Evolutionary conservation across 2,888 invertebrate genomes (phyloP).

Genomic region (Acrobasis suavella): DNA sequence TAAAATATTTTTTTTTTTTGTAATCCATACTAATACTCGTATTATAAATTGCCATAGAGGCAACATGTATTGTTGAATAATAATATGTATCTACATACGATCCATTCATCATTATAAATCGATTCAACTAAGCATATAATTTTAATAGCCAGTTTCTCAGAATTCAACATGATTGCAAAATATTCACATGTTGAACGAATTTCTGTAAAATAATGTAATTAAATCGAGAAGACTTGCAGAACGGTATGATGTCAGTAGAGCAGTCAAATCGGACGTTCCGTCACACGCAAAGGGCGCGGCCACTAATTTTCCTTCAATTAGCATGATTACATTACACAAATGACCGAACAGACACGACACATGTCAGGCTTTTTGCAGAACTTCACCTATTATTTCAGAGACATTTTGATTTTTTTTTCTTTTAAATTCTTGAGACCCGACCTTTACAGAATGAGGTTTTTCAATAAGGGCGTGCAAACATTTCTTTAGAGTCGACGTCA

Average conservation of each 20-base stretch:
- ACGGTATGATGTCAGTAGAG: constrained; percentile 9
- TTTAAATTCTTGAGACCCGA: no score
- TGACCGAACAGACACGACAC: constrained; percentile 25
- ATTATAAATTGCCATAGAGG: no score
- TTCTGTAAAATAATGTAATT: constrained; percentile 1
- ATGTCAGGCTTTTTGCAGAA: neutral
- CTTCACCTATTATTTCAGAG: neutral
- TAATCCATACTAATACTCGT: no score
- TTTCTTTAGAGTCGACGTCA: no score
- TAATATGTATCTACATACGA: no score
- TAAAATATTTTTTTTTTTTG: no score
- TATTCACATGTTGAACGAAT: neutral
- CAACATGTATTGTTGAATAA: no score
- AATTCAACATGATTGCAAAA: neutral
- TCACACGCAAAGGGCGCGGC: constrained; percentile 58
- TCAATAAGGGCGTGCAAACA: no score
- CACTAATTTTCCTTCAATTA: constrained; percentile 50
- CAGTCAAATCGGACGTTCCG: constrained; percentile 13
- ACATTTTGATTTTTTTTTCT: neutral
- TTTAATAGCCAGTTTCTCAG: neutral
- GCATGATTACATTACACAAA: constrained; percentile 50
- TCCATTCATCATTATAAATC: no score
- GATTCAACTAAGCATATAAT: no score
- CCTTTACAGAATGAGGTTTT: no score
- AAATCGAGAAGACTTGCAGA: constrained; percentile 9